Percentiles rank a stretch among this genome's conserved stretches.
Evolutionary conservation across 2,797 vertebrate genomes (phyloP).

Genomic region (Urosaurus nigricauda): DNA sequence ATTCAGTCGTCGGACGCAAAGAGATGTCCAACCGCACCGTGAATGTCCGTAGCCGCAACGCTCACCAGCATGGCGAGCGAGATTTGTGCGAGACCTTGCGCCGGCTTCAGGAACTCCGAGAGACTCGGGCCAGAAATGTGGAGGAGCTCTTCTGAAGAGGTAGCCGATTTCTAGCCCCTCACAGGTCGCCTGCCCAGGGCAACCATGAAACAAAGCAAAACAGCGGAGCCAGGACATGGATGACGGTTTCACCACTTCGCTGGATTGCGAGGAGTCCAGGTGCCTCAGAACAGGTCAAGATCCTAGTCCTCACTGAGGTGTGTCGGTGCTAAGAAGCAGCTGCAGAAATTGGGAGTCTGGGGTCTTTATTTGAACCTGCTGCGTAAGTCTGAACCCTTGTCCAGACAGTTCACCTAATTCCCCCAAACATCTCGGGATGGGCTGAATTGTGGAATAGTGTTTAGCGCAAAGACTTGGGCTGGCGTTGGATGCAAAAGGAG

Average conservation of each 20-base stretch:
- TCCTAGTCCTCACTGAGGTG: neutral
- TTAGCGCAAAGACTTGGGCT: neutral
- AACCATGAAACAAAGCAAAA: neutral
- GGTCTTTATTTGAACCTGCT: neutral
- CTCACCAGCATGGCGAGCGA: slow-evolving; percentile 82
- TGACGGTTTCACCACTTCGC: too few relatives aligned
- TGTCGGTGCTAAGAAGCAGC: neutral
- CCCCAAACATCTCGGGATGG: neutral
- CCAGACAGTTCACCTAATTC: neutral
- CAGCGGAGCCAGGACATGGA: neutral
- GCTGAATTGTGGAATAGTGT: neutral
- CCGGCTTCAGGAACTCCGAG: slow-evolving; percentile 80
- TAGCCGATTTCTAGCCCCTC: accelerated
- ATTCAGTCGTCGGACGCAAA: slow-evolving; percentile 87
- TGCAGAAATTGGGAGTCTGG: neutral
- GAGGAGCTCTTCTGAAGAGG: slow-evolving; percentile 83
- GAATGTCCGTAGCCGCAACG: slow-evolving; percentile 84
- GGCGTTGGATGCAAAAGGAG: neutral
- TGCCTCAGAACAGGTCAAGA: too few relatives aligned
- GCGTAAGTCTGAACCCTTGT: accelerated
- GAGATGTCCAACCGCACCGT: slow-evolving; percentile 83
- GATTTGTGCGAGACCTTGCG: slow-evolving; percentile 73
- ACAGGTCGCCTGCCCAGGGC: accelerated
- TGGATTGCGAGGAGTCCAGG: neutral
- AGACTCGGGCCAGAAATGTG: slow-evolving; percentile 75